Percentiles rank a stretch among this genome's conserved stretches.
Evolutionary conservation across 2,113 vertebrate genomes (phyloP).

Genomic region (Pteruthius melanotis): DNA sequence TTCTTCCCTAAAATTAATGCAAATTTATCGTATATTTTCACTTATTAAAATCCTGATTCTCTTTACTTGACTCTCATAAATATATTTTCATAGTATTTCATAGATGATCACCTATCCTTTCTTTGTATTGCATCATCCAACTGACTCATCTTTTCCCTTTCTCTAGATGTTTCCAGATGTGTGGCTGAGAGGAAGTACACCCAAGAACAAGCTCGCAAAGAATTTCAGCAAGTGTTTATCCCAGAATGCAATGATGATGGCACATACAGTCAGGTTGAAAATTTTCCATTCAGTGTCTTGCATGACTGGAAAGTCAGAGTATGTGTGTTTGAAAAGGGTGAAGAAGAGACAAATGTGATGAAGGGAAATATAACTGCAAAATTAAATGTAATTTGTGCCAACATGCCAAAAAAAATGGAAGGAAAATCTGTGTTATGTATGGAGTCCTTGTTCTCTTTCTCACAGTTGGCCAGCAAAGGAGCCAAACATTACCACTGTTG

Average conservation of each 20-base stretch:
- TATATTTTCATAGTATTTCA: too few relatives aligned
- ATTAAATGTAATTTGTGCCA: not conserved
- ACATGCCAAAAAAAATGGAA: not conserved
- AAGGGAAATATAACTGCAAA: not conserved
- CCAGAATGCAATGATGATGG: conserved; percentile 94
- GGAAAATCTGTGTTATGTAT: not conserved
- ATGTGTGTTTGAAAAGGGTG: not conserved
- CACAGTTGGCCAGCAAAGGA: not conserved
- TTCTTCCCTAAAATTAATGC: not conserved
- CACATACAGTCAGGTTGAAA: conserved; percentile 91
- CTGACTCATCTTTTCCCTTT: not conserved
- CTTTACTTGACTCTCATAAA: accelerated
- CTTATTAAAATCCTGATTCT: not conserved
- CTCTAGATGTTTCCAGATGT: conserved; percentile 91
- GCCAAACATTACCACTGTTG: not conserved
- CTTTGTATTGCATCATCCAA: not conserved
- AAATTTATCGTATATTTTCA: not conserved
- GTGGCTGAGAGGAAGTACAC: conserved; percentile 97
- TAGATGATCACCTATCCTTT: not conserved
- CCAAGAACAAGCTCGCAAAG: conserved; percentile 94
- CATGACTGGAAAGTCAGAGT: not conserved
- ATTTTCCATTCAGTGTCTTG: not conserved
- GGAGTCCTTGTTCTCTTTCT: not conserved
- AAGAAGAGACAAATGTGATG: not conserved
- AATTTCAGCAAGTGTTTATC: conserved; percentile 94